Conservation (phyloP, 1,140 invertebrate species). For the Meloidogyne exigua region DNA sequence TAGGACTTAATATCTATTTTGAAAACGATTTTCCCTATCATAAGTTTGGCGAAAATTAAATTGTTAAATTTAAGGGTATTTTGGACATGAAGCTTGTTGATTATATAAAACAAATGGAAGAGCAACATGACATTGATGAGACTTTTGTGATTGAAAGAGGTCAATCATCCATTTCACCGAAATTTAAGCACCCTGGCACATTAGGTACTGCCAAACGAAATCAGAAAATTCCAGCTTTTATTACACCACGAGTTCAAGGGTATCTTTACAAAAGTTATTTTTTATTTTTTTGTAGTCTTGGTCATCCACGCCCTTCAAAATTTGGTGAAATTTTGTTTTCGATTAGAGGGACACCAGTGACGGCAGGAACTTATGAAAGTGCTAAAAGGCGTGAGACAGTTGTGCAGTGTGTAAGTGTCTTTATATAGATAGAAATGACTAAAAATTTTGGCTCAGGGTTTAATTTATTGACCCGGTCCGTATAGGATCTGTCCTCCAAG, state of each 20-base stretch:
- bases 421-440: not conserved
- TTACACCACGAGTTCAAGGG: conserved; percentile 19
- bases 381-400: not conserved
- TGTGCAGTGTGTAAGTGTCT: not conserved
- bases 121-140: not conserved
- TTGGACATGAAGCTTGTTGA: conserved; percentile 12
- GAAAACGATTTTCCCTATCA: too few species aligned
- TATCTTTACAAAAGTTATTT: not conserved
- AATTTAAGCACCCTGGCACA: not conserved
- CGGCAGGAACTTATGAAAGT: not conserved
- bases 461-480: too few species aligned
- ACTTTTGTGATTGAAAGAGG: not conserved
- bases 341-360: conserved; percentile 13
- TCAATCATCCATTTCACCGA: not conserved
- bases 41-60: too few species aligned
- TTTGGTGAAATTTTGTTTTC: conserved; percentile 16
- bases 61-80: not conserved
- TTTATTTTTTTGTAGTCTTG: not conserved
- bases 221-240: conserved; percentile 4
- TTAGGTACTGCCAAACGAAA: not conserved
- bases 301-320: not conserved
- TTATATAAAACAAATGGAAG: not conserved
- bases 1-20: not conserved
- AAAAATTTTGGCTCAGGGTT: too few species aligned
- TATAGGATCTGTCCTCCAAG: too few species aligned